These are phyloP conservation scores for Craterocephalus amniculus DNA, from an alignment of 2,797 vertebrate genomes.

Conservation along the genomic window DNA sequence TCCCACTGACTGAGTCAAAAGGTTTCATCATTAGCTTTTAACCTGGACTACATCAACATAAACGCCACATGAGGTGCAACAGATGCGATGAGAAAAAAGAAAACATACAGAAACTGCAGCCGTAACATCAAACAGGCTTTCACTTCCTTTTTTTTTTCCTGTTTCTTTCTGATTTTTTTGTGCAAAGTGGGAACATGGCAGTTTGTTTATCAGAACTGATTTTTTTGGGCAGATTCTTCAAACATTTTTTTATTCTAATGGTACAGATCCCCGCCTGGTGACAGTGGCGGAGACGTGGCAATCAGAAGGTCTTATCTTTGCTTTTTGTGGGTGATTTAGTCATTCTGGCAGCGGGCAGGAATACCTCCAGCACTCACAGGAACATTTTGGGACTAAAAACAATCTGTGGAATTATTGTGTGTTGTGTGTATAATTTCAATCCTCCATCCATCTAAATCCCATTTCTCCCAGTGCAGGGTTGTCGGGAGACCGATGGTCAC, in stretches of 20 bases:
- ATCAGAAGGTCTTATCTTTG: neutral
- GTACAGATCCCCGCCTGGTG: neutral
- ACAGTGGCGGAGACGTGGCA: neutral
- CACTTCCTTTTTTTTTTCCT: no score
- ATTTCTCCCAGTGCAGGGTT: no score
- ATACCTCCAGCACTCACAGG: neutral
- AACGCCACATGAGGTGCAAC: neutral
- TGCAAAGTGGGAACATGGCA: no score
- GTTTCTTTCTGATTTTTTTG: no score
- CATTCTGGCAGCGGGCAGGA: neutral
- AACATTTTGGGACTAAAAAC: neutral
- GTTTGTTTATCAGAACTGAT: no score
- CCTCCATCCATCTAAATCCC: no score
- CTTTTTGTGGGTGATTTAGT: neutral
- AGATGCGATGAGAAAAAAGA: neutral
- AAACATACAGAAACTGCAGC: slow-evolving; percentile 5
- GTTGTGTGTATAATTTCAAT: no score
- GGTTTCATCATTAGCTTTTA: no score
- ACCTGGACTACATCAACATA: neutral
- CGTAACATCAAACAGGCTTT: slow-evolving; percentile 7
- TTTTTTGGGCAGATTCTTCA: neutral
- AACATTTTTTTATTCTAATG: no score
- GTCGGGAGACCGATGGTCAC: no score
- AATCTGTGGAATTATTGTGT: no score
- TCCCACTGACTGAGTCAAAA: no score